Evolutionary conservation across 2,888 invertebrate species (phyloP), one percentile per base, ranked within the genome.

Genomic region (Sinelater perroti): DNA sequence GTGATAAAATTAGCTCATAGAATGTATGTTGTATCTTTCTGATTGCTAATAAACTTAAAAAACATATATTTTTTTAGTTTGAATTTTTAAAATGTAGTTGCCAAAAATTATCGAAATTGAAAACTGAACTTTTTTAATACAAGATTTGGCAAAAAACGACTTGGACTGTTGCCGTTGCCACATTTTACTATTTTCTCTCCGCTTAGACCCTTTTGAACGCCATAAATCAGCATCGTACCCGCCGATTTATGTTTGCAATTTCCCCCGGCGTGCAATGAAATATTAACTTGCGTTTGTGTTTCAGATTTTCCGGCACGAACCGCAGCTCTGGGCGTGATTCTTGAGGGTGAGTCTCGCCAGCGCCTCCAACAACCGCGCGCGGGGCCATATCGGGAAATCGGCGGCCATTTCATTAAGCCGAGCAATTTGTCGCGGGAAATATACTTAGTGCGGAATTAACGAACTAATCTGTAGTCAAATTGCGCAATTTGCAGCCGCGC

Each of bases 391-490:
- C 50, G 50, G 49, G 40, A 50, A 50, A 50, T 50, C 18, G 18
- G 30, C 44, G 28, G 17, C 28, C 28, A 17, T 44, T 52, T 52
- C 42, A 52, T 52, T 52, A 52, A 42, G 35, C 28, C 11, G 42
- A 21, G 30, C 33, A 52, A 52, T 52, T 52, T 52, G 44, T 52
- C 52, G 46, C 30, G 50, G 50, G 47, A 44, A 51, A 56, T 35
- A 28, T 31, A 57, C 24, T 46, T 36, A 40, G 44, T 42, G 14
- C 21, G 46, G 7, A 57, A 52, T 57, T 65, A 65, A 64, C 57
- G 62, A 59, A 62, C 35, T 62, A 57, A 61, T 62, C 61, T 61
- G 56, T 52, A 56, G 58, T 61, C 51, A 60, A 62, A 59, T 61
- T 56, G 50, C 59, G 40, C 51, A 49, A 53, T 60, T 56, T 60